Base-by-base conservation (phyloP, 2,888 invertebrate genomes). In the Dastarcus helophoroides region DNA sequence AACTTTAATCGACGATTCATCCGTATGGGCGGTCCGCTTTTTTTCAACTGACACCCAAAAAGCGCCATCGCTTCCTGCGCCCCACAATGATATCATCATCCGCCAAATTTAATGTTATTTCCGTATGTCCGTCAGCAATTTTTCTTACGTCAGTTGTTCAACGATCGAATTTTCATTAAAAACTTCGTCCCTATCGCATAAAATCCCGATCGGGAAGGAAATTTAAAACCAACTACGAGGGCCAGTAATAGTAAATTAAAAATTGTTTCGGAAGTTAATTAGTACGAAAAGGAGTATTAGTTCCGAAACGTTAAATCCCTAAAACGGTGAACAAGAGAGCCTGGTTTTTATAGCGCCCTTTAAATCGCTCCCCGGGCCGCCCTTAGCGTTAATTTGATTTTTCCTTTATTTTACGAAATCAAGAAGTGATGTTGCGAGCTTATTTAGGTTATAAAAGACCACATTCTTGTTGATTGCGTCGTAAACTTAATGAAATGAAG, bases 271-370 rank as follows among this genome's bases (percentile, higher is more conserved):
- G 45, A 41, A 39, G 49, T 47, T 54, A 54, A 54, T 54, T 54
- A 52, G 51, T 46, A 43, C 43, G 40, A 47, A 46, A 53, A 49
- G 47, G 50, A 45, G 47, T 49, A 57, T 56, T 56, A 52, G 55
- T 56, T 56, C 54, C 56, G 46, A 51, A 50, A 53, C 56, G 56
- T 57, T 57, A 56, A 54, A 43, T 50, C 43, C 29, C 16, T 14
- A 24, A 27, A 25, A 35, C 37, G n/a, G n/a, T n/a, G n/a, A 29
- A 33, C 30, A 42, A 36, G 15, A 32, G 38, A 42, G 36, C 33
- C 42, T 34, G 39, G 44, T 50, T 51, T 54, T 54, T 53, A 53
- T 53, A 47, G 48, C 51, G 49, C 51, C 46, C 36, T 42, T 40
- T 33, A 35, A 52, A 53, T 47, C 38, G 44, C 42, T 51, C 54